These are phyloP conservation scores for Odontamblyopus rebecca DNA, from an alignment of 2,797 vertebrate species.

Conservation along the genomic window DNA sequence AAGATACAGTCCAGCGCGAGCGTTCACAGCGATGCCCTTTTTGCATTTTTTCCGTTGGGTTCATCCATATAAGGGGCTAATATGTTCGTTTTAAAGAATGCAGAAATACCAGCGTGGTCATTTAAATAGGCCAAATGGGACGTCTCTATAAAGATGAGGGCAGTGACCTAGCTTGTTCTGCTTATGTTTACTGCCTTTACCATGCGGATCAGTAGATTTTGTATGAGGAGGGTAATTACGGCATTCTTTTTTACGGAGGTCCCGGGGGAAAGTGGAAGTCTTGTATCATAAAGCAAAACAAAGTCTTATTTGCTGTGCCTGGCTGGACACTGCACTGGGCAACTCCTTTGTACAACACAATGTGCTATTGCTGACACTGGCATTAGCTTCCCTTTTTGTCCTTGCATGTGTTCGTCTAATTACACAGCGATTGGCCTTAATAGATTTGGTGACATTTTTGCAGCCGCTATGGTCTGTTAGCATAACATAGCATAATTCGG, in stretches of 20 bases:
- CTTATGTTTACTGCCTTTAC: slow-evolving; percentile 12
- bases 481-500: slow-evolving; percentile 40
- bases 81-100: slow-evolving; percentile 1
- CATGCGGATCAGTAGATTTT: slow-evolving; percentile 15
- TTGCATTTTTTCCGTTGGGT: neutral
- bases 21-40: neutral
- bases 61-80: neutral
- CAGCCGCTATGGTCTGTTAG: slow-evolving; percentile 42
- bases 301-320: slow-evolving; percentile 52
- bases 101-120: too few relatives aligned
- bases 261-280: slow-evolving; percentile 46
- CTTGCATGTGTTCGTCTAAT: slow-evolving; percentile 59
- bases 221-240: slow-evolving; percentile 43
- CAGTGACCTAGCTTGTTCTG: slow-evolving; percentile 12
- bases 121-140: neutral
- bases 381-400: slow-evolving; percentile 32
- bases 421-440: slow-evolving; percentile 52
- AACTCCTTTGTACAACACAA: slow-evolving; percentile 25
- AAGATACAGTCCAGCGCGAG: neutral
- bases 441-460: slow-evolving; percentile 61
- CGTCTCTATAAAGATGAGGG: slow-evolving; percentile 15
- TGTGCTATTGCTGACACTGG: slow-evolving; percentile 29
- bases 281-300: slow-evolving; percentile 46
- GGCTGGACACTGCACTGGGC: slow-evolving; percentile 28
- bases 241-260: slow-evolving; percentile 49